These are phyloP conservation scores for Jaculus jaculus DNA, from an alignment of 2,113 vertebrate species.

Conservation along the genomic window DNA sequence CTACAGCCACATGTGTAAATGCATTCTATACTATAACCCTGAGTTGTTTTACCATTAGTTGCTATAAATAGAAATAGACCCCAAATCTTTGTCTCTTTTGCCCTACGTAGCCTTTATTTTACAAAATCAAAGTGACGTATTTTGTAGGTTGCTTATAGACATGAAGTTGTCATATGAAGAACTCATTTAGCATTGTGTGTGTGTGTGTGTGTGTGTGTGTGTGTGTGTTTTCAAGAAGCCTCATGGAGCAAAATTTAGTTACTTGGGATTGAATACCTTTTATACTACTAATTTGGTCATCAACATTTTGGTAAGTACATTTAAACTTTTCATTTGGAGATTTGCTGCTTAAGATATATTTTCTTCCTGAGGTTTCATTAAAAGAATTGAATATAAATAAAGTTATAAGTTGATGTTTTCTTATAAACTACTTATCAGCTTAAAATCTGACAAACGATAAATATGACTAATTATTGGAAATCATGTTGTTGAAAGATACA, in stretches of 20 bases:
- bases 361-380: slow-evolving; percentile 69
- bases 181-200: neutral
- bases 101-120: slow-evolving; percentile 19
- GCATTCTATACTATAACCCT: slow-evolving; percentile 24
- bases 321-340: slow-evolving; percentile 64
- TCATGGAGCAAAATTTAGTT: slow-evolving; percentile 31
- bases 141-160: slow-evolving; percentile 13
- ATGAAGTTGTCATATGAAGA: slow-evolving; percentile 5
- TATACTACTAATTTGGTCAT: slow-evolving; percentile 67
- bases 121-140: slow-evolving; percentile 41
- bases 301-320: slow-evolving; percentile 54
- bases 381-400: slow-evolving; percentile 60
- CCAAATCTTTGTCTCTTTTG: slow-evolving; percentile 39
- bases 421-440: slow-evolving; percentile 16
- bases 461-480: neutral
- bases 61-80: slow-evolving; percentile 27
- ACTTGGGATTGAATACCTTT: slow-evolving; percentile 61
- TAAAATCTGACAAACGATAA: slow-evolving; percentile 32
- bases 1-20: neutral
- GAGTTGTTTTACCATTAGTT: slow-evolving; percentile 11
- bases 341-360: slow-evolving; percentile 18
- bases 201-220: neutral
- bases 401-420: slow-evolving; percentile 34
- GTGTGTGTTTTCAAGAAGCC: neutral
- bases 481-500: neutral